phyloP scores from a whole-genome alignment of 2,797 vertebrate genomes.

The Rhinatrema bivittatum region DNA sequence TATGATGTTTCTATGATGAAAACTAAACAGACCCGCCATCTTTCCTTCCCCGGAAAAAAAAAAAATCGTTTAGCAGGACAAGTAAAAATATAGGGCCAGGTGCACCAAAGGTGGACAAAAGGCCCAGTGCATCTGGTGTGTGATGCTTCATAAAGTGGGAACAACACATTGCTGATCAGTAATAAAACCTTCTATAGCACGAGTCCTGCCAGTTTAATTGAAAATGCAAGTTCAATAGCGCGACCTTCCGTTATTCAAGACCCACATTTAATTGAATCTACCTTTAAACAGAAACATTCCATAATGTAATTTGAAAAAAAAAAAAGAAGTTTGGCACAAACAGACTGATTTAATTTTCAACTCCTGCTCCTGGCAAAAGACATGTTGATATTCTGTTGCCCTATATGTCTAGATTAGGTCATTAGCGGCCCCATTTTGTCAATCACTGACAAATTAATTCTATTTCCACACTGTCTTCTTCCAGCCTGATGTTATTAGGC shows the following conservation, averaged over 20 bases:
- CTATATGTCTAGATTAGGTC: neutral
- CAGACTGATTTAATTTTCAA: constrained; percentile 24
- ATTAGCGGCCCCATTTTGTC: constrained; percentile 3
- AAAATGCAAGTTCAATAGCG: constrained; percentile 26
- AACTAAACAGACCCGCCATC: no score
- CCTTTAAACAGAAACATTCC: constrained; percentile 20
- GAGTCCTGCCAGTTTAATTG: constrained; percentile 12
- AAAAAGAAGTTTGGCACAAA: constrained; percentile 10
- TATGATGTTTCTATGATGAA: no score
- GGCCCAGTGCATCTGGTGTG: no score
- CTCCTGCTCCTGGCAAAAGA: constrained; percentile 16
- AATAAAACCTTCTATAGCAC: neutral
- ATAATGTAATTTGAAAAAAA: constrained; percentile 21
- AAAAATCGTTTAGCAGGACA: neutral
- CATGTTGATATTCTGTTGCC: neutral
- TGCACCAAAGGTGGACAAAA: no score
- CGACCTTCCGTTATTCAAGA: constrained; percentile 19
- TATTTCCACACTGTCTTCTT: neutral
- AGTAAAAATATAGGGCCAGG: no score
- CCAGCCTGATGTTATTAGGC: neutral
- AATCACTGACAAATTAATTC: constrained; percentile 15
- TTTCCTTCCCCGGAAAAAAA: neutral
- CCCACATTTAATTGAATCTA: constrained; percentile 23
- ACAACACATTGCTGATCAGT: neutral
- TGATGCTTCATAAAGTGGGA: no score